Evolutionary conservation across 2,888 invertebrate genomes (phyloP), one percentile per base, ranked within the genome.

Genomic region (Apoda limacodes): DNA sequence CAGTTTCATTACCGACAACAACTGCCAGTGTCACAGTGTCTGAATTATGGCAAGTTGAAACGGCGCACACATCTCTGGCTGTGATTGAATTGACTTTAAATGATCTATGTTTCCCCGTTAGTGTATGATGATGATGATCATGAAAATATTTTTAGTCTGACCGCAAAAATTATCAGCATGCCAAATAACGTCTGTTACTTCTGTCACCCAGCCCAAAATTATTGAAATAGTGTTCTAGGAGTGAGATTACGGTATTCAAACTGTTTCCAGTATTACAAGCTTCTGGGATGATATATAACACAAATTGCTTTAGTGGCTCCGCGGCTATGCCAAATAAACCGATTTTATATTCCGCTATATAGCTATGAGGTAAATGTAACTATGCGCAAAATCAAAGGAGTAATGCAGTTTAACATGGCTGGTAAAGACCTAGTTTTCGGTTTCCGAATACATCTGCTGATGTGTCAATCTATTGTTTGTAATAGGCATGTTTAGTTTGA

Each of bases 41-140:
- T 25, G 25, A 25, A 25, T 25, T 25, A 13, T 25, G 25, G 25
- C 25, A 25, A 25, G 25, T 15, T 25, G 25, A 25, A 25, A 25
- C 25, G 25, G 25, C 25, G 13, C 25, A 25, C 25, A 25, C 25
- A 25, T 25, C 25, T 25, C 25, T 5, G 13, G 25, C 25, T 25
- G 25, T 25, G 25, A 14, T 25, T 25, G 25, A 25, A 25, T 25
- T 25, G 25, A 25, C 14, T 15, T 25, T 13, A 25, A 25, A 23
- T 10, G 23, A 23, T 23, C 23, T 3, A 23, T 23, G 23, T 13
- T 23, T 23, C 10, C 23, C 23, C 23, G 23, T 23, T 5, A 23
- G 7, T 23, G 23, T 23, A 23, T 13, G 23, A 11, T 13, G 13
- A 12, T 12, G 13, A 7, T 11, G 12, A 23, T 23, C 23, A 23